phyloP scores from a whole-genome alignment of 2,888 invertebrate genomes.

The Muschampia staudingeri region DNA sequence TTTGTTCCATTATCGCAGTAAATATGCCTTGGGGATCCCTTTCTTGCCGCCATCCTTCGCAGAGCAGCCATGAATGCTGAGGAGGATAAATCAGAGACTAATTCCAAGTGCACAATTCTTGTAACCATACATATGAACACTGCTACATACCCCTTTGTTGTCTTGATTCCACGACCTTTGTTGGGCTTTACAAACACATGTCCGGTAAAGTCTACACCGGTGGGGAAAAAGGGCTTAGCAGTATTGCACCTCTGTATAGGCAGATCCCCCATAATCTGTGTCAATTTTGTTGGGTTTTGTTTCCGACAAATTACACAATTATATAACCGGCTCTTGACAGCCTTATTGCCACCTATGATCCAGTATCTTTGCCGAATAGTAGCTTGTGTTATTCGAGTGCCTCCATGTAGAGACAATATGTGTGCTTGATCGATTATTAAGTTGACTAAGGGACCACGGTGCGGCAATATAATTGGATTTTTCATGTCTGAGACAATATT shows the following conservation, averaged over 20 bases:
- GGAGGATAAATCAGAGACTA: conserved; percentile 14
- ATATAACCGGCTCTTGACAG: conserved; percentile 42
- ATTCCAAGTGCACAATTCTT: conserved; percentile 54
- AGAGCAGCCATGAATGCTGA: no score
- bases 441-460: conserved; percentile 41
- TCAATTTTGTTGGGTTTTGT: conserved; percentile 38
- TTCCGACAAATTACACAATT: conserved; percentile 54
- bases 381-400: conserved; percentile 52
- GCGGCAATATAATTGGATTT: conserved; percentile 51
- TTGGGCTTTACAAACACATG: conserved; percentile 44
- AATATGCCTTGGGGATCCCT: no score
- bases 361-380: conserved; percentile 57
- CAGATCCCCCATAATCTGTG: conserved; percentile 63
- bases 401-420: conserved; percentile 60
- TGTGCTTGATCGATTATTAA: conserved; percentile 62
- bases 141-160: conserved; percentile 35
- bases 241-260: conserved; percentile 50
- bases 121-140: conserved; percentile 25
- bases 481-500: conserved; percentile 10
- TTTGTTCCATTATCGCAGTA: no score
- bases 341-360: conserved; percentile 54
- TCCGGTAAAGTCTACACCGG: conserved; percentile 57
- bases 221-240: conserved; percentile 53
- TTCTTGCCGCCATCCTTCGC: no score
- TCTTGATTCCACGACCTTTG: conserved; percentile 31